Conservation (phyloP, 2,113 vertebrate genomes). For the Dolichotis patagonum region DNA sequence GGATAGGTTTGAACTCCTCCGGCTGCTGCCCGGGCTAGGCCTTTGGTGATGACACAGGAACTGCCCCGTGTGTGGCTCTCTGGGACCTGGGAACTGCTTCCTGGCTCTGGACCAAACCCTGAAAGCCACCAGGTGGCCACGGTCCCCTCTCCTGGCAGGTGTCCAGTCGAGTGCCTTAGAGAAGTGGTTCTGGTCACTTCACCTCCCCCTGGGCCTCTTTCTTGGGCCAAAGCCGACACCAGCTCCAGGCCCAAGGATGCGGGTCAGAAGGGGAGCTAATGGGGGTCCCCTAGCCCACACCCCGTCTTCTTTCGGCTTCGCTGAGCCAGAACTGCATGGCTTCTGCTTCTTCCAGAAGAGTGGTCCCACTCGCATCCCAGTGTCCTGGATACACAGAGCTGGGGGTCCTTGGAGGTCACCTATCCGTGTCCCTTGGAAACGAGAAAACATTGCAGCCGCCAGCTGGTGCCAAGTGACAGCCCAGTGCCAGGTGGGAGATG, state of each 20-base stretch:
- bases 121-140: no score
- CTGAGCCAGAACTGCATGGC: background rate
- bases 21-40: background rate
- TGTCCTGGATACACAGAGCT: background rate
- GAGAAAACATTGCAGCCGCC: constrained; percentile 13
- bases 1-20: background rate
- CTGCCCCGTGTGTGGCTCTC: no score
- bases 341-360: background rate
- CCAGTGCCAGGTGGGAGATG: background rate
- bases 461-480: background rate
- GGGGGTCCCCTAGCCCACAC: rapidly evolving
- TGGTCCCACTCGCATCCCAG: rapidly evolving
- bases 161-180: background rate
- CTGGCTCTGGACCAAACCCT: background rate
- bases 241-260: background rate
- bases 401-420: background rate
- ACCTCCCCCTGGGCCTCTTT: background rate
- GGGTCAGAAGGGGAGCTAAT: background rate
- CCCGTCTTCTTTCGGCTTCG: rapidly evolving
- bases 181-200: background rate
- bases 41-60: background rate
- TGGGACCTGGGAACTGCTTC: background rate
- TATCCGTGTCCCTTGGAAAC: constrained; percentile 18
- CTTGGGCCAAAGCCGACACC: background rate
- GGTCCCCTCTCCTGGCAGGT: background rate